These are phyloP conservation scores for Electrophaes corylata DNA, from an alignment of 2,888 invertebrate genomes.

Conservation along the genomic window DNA sequence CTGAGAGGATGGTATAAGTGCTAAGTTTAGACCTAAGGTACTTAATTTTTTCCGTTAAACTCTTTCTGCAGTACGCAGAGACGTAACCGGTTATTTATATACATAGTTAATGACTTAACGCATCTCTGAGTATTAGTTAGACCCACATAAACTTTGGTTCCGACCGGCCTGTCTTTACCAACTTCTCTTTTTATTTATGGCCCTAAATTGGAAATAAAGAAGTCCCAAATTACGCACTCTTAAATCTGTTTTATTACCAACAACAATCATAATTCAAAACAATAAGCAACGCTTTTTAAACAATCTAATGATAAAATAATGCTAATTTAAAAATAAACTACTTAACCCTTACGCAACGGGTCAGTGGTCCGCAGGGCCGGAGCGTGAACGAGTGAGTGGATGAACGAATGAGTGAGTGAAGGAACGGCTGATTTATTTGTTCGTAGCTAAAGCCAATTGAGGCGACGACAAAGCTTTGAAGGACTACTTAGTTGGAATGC, in stretches of 20 bases:
- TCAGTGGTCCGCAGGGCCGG: conserved; percentile 42
- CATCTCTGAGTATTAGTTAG: no score
- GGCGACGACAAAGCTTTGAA: conserved; percentile 68
- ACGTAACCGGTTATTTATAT: no score
- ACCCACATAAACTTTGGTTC: no score
- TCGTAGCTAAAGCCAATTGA: conserved; percentile 57
- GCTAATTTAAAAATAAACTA: conserved; percentile 51
- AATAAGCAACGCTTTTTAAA: conserved; percentile 30
- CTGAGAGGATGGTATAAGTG: no score
- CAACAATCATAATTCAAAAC: conserved; percentile 25
- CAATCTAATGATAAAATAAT: conserved; percentile 36
- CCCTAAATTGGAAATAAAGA: conserved; percentile 17
- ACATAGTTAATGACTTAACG: no score
- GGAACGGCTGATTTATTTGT: conserved; percentile 69
- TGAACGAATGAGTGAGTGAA: conserved; percentile 55
- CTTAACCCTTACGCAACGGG: conserved; percentile 43
- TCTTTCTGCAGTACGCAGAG: no score
- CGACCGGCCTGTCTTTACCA: not conserved
- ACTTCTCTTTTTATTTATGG: conserved; percentile 3
- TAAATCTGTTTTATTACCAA: conserved; percentile 21
- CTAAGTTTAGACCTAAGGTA: no score
- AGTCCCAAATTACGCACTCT: conserved; percentile 16
- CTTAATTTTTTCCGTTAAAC: no score
- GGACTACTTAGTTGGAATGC: conserved; percentile 67
- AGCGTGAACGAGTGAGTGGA: conserved; percentile 52